Evolutionary conservation across 1,140 invertebrate genomes (phyloP).

Genomic region (Ectropis grisescens): DNA sequence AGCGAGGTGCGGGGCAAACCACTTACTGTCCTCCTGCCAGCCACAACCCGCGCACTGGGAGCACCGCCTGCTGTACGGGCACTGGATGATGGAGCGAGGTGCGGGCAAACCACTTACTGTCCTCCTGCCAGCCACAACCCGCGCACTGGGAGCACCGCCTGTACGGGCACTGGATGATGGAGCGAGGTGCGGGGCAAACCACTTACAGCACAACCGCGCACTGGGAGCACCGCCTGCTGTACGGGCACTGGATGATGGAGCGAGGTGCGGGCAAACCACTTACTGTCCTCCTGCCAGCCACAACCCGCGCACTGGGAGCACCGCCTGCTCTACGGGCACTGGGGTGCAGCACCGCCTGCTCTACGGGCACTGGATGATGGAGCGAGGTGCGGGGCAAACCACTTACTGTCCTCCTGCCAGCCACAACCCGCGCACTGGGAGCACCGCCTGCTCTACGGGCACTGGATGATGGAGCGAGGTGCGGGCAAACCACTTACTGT

Average conservation of each 20-base stretch:
- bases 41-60: conserved; percentile 76
- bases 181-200: conserved; percentile 37
- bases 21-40: no score
- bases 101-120: no score
- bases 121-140: no score
- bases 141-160: conserved; percentile 76
- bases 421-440: conserved; percentile 77
- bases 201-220: no score
- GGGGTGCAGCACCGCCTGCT: conserved; percentile 77
- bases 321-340: conserved; percentile 76
- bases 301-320: conserved; percentile 77
- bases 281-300: no score
- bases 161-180: conserved; percentile 77
- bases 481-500: no score
- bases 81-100: conserved; percentile 78
- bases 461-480: conserved; percentile 78
- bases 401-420: no score
- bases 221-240: conserved; percentile 77
- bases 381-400: no score
- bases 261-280: no score
- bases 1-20: no score
- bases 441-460: conserved; percentile 76
- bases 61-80: conserved; percentile 76
- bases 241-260: conserved; percentile 76
- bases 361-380: conserved; percentile 77